Base-by-base conservation (phyloP, 2,888 invertebrate genomes). In the Drosophila austrosaltans region DNA sequence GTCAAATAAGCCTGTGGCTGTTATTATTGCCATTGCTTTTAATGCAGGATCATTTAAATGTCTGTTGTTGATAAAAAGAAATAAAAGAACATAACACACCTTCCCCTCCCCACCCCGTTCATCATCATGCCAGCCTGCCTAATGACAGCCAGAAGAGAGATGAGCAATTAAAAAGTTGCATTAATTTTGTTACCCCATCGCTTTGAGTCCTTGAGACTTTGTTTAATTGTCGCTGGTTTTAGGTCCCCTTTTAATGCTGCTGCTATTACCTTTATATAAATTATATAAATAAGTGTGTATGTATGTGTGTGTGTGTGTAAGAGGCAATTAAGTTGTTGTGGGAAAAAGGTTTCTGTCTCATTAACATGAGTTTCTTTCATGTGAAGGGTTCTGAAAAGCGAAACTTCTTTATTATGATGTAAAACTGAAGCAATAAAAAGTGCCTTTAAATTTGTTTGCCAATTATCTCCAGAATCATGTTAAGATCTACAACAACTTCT, bases 31-130 rank as follows among this genome's bases (percentile, higher is more conserved):
- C 66, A 72, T 75, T 67, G 68, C 69, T 60, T 71, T 76, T 77
- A 79, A 79, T 62, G 67, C 66, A 81, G 89, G 86, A 89, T 79
- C 82, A 75, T 84, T 87, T 81, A 73, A 81, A 76, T 81, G 76
- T 63, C 79, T 72, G 63, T 16, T 62, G 74, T 75, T 78, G 73
- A 75, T 81, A 87, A 78, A 87, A 73, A 73, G 54, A 54, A 48
- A 44, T 22, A 48, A 48, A 22, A 48, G 4, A 48, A 48, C 22
- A 12, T 22, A 48, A 1, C 16, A 20, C 48, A 48, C 25, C 48
- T 48, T 8, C 8, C 10, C 22, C 8, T 22, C 1, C 0, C 8
- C 22, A 3, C 22, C 7, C 2, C n/a, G 8, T 7, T 8, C 22
- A 8, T 1, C 25, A 48, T 48, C 12, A 48, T 48, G 8, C 7